Conservation (phyloP, 1,140 invertebrate genomes). For the Drosophila biarmipes region DNA sequence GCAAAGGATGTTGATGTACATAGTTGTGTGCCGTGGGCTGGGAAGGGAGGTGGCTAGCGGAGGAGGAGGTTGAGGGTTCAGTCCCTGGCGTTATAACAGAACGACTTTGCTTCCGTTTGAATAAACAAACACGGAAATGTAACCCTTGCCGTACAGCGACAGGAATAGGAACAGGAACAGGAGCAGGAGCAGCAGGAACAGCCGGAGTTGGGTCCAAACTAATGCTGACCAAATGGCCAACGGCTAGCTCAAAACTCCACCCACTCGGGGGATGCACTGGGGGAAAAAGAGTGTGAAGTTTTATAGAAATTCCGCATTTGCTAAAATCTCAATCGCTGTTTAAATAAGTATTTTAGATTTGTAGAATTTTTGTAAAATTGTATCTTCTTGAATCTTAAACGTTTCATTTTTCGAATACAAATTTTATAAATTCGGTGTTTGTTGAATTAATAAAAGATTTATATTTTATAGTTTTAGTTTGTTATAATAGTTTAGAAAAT, state of each 20-base stretch:
- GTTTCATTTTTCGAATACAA: too few species aligned
- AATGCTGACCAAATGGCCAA: constrained; percentile 66
- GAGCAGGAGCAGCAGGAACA: constrained; percentile 7
- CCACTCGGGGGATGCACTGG: constrained; percentile 11
- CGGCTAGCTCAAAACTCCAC: constrained; percentile 38
- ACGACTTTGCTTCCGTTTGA: constrained; percentile 83
- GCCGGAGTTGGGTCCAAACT: constrained; percentile 51
- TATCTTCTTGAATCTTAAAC: too few species aligned
- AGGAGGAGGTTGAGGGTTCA: constrained; percentile 9
- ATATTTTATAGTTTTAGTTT: too few species aligned
- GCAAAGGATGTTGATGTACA: constrained; percentile 68
- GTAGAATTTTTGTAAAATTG: too few species aligned
- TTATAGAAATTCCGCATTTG: too few species aligned
- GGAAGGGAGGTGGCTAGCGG: constrained; percentile 6
- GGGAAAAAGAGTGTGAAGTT: neutral
- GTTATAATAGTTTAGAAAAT: too few species aligned
- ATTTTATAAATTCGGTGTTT: too few species aligned
- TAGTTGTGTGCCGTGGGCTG: constrained; percentile 38
- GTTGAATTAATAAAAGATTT: too few species aligned
- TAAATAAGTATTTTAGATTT: too few species aligned
- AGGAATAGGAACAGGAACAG: constrained; percentile 29
- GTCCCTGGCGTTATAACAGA: constrained; percentile 78
- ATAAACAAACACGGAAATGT: constrained; percentile 82
- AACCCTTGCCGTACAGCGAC: constrained; percentile 56
- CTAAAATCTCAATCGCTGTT: too few species aligned